Evolutionary conservation across 2,888 invertebrate genomes (phyloP), one percentile per base, ranked within the genome.

Genomic region (Thymelicus sylvestris): DNA sequence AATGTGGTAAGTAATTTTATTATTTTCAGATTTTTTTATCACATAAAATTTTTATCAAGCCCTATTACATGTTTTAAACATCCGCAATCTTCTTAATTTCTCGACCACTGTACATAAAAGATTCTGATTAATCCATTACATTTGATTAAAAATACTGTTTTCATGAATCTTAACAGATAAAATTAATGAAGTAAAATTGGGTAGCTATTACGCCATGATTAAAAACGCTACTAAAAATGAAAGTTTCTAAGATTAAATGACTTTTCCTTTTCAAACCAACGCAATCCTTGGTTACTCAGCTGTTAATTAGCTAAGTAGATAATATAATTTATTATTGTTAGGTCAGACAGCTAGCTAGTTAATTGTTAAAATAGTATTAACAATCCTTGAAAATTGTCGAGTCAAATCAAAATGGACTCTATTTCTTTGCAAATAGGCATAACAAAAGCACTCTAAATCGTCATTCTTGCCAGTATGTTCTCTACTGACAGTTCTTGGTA

Each of bases 281-380:
- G 24, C 50, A 64, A 50, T 50, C 39, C 64, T 64, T 64, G 39
- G 38, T 64, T 64, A 10, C n/a, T 31, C 38, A 52, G 39, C 52
- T 15, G 38, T 39, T 64, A 64, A 64, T 64, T 64, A 48, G 15
- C 15, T 64, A 64, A 64, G 39, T 64, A 48, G 15, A 15, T 63
- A 8, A 8, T 15, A 52, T 64, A 50, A 64, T 64, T 64, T 38
- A 64, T 64, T 63, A 63, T 50, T 50, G 59, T 39, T 59, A 59
- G 59, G 59, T 59, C n/a, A 59, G 39, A 59, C 39, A 55, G 55
- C 24, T 31, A 10, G 24, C 24, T 24, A 15, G 24, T 24, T 59
- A 59, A 38, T 59, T 59, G 59, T 39, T 59, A 38, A 59, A 59
- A 38, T 59, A 12, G 2, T 59, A 38, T n/a, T 13, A 59, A 7